Percentiles rank a stretch among this genome's conserved stretches.
Conservation (phyloP, 2,113 vertebrate genomes). For the Sclerurus mexicanus region DNA sequence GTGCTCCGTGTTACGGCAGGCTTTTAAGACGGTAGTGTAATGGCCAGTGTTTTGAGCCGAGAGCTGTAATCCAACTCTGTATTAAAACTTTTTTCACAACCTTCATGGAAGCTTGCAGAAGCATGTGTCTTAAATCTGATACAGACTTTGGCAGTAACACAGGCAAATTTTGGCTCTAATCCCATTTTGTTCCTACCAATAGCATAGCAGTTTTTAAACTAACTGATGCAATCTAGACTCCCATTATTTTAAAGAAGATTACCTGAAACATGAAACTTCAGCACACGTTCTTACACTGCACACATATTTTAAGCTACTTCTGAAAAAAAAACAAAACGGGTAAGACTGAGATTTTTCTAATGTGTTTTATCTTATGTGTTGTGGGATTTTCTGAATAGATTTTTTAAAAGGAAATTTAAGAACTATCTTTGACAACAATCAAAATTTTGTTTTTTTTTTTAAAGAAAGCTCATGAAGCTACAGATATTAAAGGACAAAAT, state of each 20-base stretch:
- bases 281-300: constrained; percentile 26
- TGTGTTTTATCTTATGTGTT: neutral
- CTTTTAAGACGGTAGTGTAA: constrained; percentile 49
- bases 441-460: neutral
- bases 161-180: constrained; percentile 75
- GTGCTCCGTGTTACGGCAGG: constrained; percentile 32
- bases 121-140: constrained; percentile 96
- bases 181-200: constrained; percentile 76
- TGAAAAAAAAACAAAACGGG: neutral
- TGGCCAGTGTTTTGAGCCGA: constrained; percentile 56
- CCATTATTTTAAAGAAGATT: constrained; percentile 70
- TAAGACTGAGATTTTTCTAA: neutral
- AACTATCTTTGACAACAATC: neutral
- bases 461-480: neutral
- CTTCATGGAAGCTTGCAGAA: constrained; percentile 76
- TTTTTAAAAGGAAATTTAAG: neutral
- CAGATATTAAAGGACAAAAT: neutral
- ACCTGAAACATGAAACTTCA: constrained; percentile 79
- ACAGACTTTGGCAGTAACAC: constrained; percentile 84
- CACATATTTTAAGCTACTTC: neutral
- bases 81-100: constrained; percentile 78
- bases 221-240: constrained; percentile 61
- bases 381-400: neutral
- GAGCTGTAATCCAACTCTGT: constrained; percentile 72
- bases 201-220: constrained; percentile 67